Base-by-base conservation (phyloP, 1,140 invertebrate genomes). In the Cotesia typhae region DNA sequence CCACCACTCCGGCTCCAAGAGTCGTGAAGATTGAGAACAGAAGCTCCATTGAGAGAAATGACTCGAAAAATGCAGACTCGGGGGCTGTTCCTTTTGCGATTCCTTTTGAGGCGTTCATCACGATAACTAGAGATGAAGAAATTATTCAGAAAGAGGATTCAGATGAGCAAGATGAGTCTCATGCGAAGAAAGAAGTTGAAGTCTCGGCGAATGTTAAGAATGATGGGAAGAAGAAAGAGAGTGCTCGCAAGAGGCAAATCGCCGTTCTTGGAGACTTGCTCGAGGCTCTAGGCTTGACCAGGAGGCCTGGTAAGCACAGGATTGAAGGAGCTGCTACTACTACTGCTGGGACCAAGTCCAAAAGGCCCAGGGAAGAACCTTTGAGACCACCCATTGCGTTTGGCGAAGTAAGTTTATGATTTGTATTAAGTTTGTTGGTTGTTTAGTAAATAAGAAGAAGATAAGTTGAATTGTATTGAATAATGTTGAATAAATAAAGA, bases 241-340 rank as follows among this genome's bases (percentile, higher is more conserved):
- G 28, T n/a, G 4, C 28, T 4, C 17, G 53, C 10, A 53, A 68
- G 17, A 60, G 72, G 9, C 74, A 74, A 6, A 37, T 76, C 0
- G 57, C 67, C 0, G 10, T 61, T 20, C 7, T 82, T 0, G 57
- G 71, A 0, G 75, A 79, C 14, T 41, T 83, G 0, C 28, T 83
- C 9, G 75, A 74, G 6, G 68, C 41, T 17, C 51, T 83, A 5
- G 73, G 73, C 2, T 36, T 77, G 0, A 10, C 75, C 1, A 76
- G 60, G 5, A 80, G 67, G n/a, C 55, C 38, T 4, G 17, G 9
- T 1, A 67, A 12, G 35, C 55, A 47, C 4, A 67, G 63, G 10
- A 59, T 47, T 12, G 64, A 55, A 51, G 38, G 14, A 64, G 14
- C 72, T 20, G 60, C 67, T 4, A 57, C 66, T 2, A 55, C 36